These are phyloP conservation scores for Cyanoramphus novaezelandiae DNA, from an alignment of 2,113 vertebrate species.

Conservation along the genomic window DNA sequence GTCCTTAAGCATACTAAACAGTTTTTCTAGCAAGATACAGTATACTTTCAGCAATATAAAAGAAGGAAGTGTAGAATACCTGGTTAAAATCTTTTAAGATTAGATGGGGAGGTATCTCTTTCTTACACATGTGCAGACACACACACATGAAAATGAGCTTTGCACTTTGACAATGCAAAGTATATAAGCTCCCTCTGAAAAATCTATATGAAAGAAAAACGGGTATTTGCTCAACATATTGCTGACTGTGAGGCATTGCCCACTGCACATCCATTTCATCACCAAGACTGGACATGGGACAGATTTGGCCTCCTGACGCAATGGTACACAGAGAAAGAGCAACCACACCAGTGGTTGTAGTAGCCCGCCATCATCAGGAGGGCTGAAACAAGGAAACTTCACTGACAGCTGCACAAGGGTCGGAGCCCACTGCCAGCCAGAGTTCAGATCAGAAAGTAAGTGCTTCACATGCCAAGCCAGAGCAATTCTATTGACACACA, in stretches of 20 bases:
- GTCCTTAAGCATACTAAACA: slow-evolving; percentile 53
- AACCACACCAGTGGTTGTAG: not conserved
- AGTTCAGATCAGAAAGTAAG: not conserved
- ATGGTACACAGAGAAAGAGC: not conserved
- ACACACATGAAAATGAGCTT: not conserved
- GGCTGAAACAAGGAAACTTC: not conserved
- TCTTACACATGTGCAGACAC: not conserved
- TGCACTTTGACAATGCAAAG: not conserved
- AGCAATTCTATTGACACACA: not conserved
- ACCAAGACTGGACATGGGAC: rapidly evolving
- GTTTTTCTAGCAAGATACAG: not conserved
- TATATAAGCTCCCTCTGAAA: not conserved
- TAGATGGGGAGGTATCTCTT: not conserved
- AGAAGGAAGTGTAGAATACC: not conserved
- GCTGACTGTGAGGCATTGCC: not conserved
- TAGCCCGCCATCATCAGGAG: not conserved
- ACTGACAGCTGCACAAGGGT: not conserved
- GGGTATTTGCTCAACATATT: not conserved
- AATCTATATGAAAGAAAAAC: not conserved
- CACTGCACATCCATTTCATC: not conserved
- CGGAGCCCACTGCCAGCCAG: rapidly evolving
- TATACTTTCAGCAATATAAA: not conserved
- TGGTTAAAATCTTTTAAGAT: not conserved
- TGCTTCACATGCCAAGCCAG: not conserved
- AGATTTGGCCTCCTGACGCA: not conserved